Conservation (phyloP, 2,113 vertebrate species). For the Engystomops pustulosus region DNA sequence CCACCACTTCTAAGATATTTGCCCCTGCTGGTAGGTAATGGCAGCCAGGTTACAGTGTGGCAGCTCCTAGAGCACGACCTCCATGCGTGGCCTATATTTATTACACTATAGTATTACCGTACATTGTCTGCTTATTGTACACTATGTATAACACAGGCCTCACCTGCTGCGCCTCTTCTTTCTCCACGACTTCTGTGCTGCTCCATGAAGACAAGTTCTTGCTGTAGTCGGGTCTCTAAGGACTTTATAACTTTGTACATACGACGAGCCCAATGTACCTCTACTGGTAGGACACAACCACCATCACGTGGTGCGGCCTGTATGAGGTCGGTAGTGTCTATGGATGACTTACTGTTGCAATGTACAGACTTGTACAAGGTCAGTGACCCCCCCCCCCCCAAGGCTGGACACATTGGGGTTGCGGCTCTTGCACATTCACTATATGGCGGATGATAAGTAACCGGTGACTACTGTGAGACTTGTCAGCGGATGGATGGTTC, state of each 20-base stretch:
- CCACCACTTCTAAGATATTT: not conserved
- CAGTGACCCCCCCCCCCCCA: not conserved
- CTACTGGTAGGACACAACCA: not conserved
- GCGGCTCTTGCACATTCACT: not conserved
- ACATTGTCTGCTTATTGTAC: slow-evolving; percentile 40
- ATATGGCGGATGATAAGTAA: not conserved
- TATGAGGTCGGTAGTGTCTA: not conserved
- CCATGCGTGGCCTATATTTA: slow-evolving; percentile 57
- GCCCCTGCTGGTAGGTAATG: not conserved
- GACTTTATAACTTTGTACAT: not conserved
- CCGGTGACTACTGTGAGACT: slow-evolving; percentile 30
- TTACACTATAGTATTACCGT: slow-evolving; percentile 59
- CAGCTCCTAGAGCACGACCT: slow-evolving; percentile 55
- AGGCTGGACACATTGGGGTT: not conserved
- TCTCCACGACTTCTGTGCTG: slow-evolving; percentile 5
- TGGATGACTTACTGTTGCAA: not conserved
- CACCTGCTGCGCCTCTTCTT: not conserved
- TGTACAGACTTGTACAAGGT: slow-evolving; percentile 4
- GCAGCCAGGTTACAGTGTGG: slow-evolving; percentile 44
- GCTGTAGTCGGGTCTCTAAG: not conserved
- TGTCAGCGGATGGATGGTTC: slow-evolving; percentile 61
- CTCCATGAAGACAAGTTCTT: not conserved
- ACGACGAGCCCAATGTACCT: not conserved
- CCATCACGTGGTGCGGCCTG: not conserved
- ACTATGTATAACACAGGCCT: not conserved